Base-by-base conservation (phyloP, 1,140 invertebrate genomes). In the Monomorium pharaonis region DNA sequence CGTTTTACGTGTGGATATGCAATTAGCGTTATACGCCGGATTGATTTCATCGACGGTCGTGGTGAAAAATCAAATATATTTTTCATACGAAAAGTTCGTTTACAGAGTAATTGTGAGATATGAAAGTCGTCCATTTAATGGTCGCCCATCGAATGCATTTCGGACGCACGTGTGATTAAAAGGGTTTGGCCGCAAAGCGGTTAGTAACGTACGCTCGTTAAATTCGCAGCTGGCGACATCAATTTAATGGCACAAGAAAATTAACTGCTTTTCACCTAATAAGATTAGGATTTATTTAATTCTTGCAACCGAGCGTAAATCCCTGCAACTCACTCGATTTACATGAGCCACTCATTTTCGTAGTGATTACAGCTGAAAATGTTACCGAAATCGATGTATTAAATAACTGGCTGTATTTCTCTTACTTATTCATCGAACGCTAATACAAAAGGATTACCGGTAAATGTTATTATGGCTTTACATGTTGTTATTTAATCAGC, bases 251-350 rank as follows among this genome's bases (percentile, higher is more conserved):
- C 67, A 58, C 78, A 83, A 83, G 78, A 58, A 83, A 83, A 83
- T 83, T 83, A 72, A 83, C 67, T 27, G 78, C n/a, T 67, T 58
- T 30, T 58, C 51, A 72, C 78, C 78, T 83, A 83, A 83, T 83
- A 83, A 83, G 78, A 83, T 83, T 72, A 83, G 78, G 78, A 83
- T 83, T 83, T 83, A 83, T 83, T 74, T 83, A 83, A 72, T 83
- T 72, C 37, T 70, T 56, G 67, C 21, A 51, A 21, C 30, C 10
- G 51, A 16, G 24, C 7, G 51, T 58, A 72, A 81, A 72, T 27
- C 65, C 10, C 30, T 21, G 37, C 4, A 16, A 72, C 16, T 12
- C 51, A 56, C 54, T 72, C 14, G 37, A 72, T 81, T 72, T 33
- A 54, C 51, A 33, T 24, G 63, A 27, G 14, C 67, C 49, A 27